A percentile compares a stretch with the other conserved stretches of the same genome.
These are phyloP conservation scores for Melieria crassipennis DNA, from an alignment of 2,888 invertebrate species.

Conservation along the genomic window DNA sequence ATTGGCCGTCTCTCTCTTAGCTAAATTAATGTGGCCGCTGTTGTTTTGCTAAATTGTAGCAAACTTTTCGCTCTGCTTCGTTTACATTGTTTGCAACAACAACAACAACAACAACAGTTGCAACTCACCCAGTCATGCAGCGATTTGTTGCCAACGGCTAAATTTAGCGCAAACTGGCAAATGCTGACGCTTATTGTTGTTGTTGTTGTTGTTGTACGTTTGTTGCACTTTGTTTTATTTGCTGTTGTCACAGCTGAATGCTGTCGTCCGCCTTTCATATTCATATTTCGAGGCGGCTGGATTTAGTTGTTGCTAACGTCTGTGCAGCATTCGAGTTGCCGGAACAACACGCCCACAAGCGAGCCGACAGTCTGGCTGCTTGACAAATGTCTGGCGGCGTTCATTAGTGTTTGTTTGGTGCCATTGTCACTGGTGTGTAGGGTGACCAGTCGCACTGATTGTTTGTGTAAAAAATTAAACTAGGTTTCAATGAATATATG, in stretches of 20 bases:
- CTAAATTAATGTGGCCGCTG: not conserved
- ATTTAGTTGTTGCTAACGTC: not conserved
- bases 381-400: constrained; percentile 10
- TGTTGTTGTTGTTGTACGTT: not conserved
- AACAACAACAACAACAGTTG: no score
- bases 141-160: no score
- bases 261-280: not conserved
- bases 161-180: no score
- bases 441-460: no score
- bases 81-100: no score
- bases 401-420: constrained; percentile 3
- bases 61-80: no score
- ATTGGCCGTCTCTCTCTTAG: not conserved
- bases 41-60: not conserved
- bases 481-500: no score
- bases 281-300: not conserved
- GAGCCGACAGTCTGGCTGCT: not conserved
- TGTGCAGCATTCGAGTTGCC: not conserved
- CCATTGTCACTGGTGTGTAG: not conserved
- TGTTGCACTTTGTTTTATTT: not conserved
- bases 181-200: not conserved
- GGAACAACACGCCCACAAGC: not conserved
- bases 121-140: no score
- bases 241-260: not conserved
- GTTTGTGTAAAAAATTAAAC: no score